These are phyloP conservation scores for Platynereis dumerilii DNA, from an alignment of 2,888 invertebrate genomes.

Conservation along the genomic window DNA sequence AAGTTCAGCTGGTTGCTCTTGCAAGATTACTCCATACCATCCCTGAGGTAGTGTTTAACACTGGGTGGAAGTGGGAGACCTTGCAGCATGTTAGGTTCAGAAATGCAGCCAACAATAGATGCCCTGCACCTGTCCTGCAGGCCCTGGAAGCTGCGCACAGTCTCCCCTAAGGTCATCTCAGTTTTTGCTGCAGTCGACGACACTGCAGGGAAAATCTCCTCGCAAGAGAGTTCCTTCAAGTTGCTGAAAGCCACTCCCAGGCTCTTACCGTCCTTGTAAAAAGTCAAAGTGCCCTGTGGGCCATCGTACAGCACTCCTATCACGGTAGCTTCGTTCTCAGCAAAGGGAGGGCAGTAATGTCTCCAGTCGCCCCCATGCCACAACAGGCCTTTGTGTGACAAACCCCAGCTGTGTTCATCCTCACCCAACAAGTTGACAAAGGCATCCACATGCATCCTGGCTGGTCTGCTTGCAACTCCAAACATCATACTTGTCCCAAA, in stretches of 20 bases:
- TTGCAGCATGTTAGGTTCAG: constrained; percentile 66
- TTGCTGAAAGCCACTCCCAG: constrained; percentile 77
- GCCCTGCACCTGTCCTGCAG: constrained; percentile 71
- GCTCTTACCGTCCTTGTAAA: constrained; percentile 74
- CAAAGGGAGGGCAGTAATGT: constrained; percentile 73
- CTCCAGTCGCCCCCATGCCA: constrained; percentile 74
- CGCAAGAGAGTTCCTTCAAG: constrained; percentile 67
- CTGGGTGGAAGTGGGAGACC: constrained; percentile 69
- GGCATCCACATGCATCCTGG: constrained; percentile 72
- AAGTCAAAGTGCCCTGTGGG: constrained; percentile 73
- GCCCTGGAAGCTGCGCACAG: constrained; percentile 72
- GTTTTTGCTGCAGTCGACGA: constrained; percentile 79
- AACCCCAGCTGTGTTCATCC: constrained; percentile 74
- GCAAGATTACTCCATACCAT: constrained; percentile 50
- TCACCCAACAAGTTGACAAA: constrained; percentile 78
- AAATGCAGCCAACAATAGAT: constrained; percentile 68
- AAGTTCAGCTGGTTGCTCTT: too few relatives aligned
- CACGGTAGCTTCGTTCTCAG: constrained; percentile 73
- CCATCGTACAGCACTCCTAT: constrained; percentile 74
- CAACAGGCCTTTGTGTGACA: constrained; percentile 75
- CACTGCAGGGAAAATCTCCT: constrained; percentile 73
- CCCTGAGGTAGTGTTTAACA: constrained; percentile 69
- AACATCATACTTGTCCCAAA: constrained; percentile 82
- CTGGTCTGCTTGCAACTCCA: constrained; percentile 70
- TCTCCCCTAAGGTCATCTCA: constrained; percentile 72